phyloP scores from a whole-genome alignment of 2,113 vertebrate genomes.

The Centrocercus urophasianus region DNA sequence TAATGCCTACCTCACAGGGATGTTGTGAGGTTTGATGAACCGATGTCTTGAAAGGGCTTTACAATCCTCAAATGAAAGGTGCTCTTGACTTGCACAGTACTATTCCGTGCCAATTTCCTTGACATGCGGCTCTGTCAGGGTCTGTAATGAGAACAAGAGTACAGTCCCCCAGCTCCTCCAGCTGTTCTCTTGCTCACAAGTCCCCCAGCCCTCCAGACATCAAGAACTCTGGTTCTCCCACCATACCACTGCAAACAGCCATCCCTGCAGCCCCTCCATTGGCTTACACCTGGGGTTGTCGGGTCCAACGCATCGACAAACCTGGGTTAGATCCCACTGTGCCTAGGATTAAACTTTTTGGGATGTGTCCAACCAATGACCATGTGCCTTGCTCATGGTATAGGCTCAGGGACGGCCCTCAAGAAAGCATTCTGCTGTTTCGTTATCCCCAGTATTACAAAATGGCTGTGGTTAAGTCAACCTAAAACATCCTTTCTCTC shows the following conservation, averaged over 20 bases:
- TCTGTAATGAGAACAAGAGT: constrained; percentile 40
- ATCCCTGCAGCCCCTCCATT: not conserved
- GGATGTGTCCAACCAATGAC: not conserved
- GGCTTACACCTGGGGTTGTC: not conserved
- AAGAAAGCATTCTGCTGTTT: not conserved
- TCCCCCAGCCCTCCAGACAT: not conserved
- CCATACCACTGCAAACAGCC: not conserved
- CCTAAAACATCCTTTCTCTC: not conserved
- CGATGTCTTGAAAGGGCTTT: constrained; percentile 26
- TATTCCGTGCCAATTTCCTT: constrained; percentile 48
- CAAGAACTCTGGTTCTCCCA: not conserved
- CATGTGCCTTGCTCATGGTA: too few species aligned
- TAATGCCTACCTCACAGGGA: constrained; percentile 68
- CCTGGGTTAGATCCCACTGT: not conserved
- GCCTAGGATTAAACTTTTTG: not conserved
- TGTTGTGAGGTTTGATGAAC: constrained; percentile 62
- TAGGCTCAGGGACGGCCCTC: not conserved
- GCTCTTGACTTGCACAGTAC: constrained; percentile 52
- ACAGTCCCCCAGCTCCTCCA: not conserved
- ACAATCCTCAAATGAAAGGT: constrained; percentile 51
- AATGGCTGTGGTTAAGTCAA: not conserved
- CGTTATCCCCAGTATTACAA: not conserved
- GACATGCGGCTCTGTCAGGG: constrained; percentile 27
- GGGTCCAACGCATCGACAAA: rapidly evolving
- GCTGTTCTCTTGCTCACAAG: not conserved